Base-by-base conservation (phyloP, 53 echinoderm and acorn worm species). In the Holothuria leucospilota region DNA sequence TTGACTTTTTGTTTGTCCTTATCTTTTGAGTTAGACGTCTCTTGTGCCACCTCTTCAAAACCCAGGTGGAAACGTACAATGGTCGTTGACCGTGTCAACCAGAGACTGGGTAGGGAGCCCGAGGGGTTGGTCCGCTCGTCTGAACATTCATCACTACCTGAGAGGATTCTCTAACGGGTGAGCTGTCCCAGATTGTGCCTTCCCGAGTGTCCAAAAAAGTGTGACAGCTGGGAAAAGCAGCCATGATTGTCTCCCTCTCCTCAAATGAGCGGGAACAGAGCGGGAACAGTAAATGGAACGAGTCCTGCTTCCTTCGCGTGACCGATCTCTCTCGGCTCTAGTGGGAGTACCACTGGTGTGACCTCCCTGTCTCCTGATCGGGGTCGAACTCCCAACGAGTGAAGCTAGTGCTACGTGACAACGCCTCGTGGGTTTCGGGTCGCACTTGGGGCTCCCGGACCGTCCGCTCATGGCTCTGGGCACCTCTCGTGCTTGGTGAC, bases 1-100 rank as follows among this genome's bases (percentile, higher is more conserved):
- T n/a, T 64, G 65, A 64, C 65, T 64, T 64, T 64, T 64, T 64
- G 65, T 64, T 64, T 64, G 65, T 64, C n/a, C 65, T 20, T 64
- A 64, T 64, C 20, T 21, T 64, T 64, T 10, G 21, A 64, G 65
- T 28, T 64, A n/a, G 65, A 34, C 34, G 34, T 34, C 34, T 34
- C 34, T 3, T 34, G 34, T 34, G 34, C 65, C 20, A 64, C n/a
- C n/a, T 64, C 65, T 28, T 20, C n/a, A 64, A 64, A 64, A 64
- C 65, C 20, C 20, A 64, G n/a, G 65, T 64, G 65, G 20, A 20
- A 64, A 24, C 65, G 65, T 20, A 64, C 65, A 20, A 64, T 64
- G 65, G n/a, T 64, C 20, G 2, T 64, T 64, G 65, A 64, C 65
- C n/a, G 2, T 20, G 65, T 21, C 65, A 64, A 64, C 65, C 7